Evolutionary conservation across 2,888 invertebrate genomes (phyloP), one percentile per base, ranked within the genome.

Genomic region (Balanococcus diminutus): DNA sequence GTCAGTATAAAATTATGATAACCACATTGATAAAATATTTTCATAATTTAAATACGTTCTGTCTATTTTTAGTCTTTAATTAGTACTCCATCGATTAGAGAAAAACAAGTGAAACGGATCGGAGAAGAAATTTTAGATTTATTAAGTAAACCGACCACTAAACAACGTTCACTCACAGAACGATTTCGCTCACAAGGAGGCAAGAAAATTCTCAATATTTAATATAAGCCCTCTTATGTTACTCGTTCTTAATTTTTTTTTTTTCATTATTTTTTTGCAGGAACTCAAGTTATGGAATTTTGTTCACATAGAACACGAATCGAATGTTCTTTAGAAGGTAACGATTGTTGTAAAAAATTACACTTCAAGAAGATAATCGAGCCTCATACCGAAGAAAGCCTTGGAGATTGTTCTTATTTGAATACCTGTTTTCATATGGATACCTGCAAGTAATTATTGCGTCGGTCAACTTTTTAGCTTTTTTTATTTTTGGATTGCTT

Each of bases 391-490:
- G 98, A 98, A 89, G 97, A 98, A 90, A 93, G 96, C 0, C 91
- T 98, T 0, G 98, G 99, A 0, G 99, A 99, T 90, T 99, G 98
- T 90, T 98, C 98, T 22, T 99, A 99, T 90, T 92, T 99, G 2
- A 99, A 99, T 90, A 99, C 98, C 0, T 99, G 98, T 90, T 99
- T 99, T 90, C 98, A 99, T 89, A 98, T 99, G 98, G 98, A 98
- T 88, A 97, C 96, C 56, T 99, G 98, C 93, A 98, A 98, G 93
- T 94, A n/a, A 72, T 85, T 28, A 19, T 67, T 22, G 28, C 25
- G 19, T n/a, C 14, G 16, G 16, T 42, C n/a, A n/a, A 56, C 6
- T 2, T 46, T 3, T n/a, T 81, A 25, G n/a, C n/a, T 81, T 25
- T 36, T 82, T 32, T 28, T 11, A 39, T 51, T 36, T 56, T 56